Base-by-base conservation (phyloP, 2,113 vertebrate genomes). In the Platichthys flesus region DNA sequence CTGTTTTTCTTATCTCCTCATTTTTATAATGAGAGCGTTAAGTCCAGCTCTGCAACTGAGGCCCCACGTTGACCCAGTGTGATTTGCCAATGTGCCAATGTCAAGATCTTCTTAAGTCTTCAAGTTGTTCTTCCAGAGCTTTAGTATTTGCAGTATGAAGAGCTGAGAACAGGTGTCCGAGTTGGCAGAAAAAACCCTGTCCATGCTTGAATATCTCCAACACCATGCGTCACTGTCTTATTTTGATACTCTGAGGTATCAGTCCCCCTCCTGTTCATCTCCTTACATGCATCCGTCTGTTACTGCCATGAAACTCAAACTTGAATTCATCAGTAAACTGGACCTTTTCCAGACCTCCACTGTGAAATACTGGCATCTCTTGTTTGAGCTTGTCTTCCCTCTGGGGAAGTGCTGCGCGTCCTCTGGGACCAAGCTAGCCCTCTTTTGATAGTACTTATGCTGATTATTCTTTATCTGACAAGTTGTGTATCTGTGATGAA, bases 231-330 rank as follows among this genome's bases (percentile, higher is more conserved):
- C 59, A 63, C 58, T 63, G 21, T 63, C 9, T 51, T 16, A 51
- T 5, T 37, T 51, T 61, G 20, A 40, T 14, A 40, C 47, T 26
- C n/a, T 62, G 26, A 28, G 7, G n/a, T 37, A 52, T 35, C 24
- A 9, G 20, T 71, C 26, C 5, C 20, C n/a, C 20, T 23, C 18
- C 20, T 49, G 18, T 52, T 60, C 1, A 0, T 42, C 21, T 64
- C 21, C 31, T 54, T 56, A 14, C 21, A 56, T 21, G 52, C n/a
- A 16, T 51, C 4, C 47, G 4, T 2, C 26, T 56, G 60, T 56
- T n/a, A 56, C 51, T 42, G 71, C 12, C 18, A 56, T 65, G 28
- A n/a, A 74, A 65, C 12, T 56, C 23, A 54, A 54, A 54, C 52
- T 21, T n/a, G n/a, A 51, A 21, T 54, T 24, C 21, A 56, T 56